These are phyloP conservation scores for Xiphophorus hellerii DNA, from an alignment of 2,113 vertebrate species.

Conservation along the genomic window DNA sequence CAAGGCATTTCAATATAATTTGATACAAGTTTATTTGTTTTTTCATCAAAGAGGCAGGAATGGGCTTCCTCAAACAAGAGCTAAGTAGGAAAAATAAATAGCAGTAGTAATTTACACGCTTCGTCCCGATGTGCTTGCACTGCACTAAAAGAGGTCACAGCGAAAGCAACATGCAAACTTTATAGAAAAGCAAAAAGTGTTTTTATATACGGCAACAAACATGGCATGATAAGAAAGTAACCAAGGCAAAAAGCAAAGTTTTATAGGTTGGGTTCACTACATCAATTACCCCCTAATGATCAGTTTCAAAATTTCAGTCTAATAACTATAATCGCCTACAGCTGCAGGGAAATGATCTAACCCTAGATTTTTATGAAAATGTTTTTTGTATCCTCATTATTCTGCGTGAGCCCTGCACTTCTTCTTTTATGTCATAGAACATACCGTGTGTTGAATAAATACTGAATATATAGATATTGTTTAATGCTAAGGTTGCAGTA, in stretches of 20 bases:
- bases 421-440: constrained; percentile 46
- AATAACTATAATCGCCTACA: constrained; percentile 25
- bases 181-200: background rate
- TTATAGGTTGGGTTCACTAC: constrained; percentile 39
- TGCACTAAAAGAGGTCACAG: background rate
- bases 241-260: background rate
- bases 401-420: constrained; percentile 9
- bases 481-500: constrained; percentile 53
- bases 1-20: too few relatives aligned
- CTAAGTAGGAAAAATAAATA: background rate
- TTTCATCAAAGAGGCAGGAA: too few relatives aligned
- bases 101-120: background rate
- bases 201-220: background rate
- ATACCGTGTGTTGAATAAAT: constrained; percentile 51
- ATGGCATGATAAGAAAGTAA: background rate
- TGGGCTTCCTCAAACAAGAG: too few relatives aligned
- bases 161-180: background rate
- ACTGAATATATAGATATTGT: constrained; percentile 55
- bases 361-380: constrained; percentile 12
- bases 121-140: background rate
- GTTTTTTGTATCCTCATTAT: background rate
- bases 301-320: constrained; percentile 44
- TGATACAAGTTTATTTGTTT: too few relatives aligned
- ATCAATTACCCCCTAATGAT: constrained; percentile 27
- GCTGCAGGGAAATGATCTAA: constrained; percentile 28